Evolutionary conservation across 2,113 vertebrate species (phyloP).

Genomic region (Ahaetulla prasina): DNA sequence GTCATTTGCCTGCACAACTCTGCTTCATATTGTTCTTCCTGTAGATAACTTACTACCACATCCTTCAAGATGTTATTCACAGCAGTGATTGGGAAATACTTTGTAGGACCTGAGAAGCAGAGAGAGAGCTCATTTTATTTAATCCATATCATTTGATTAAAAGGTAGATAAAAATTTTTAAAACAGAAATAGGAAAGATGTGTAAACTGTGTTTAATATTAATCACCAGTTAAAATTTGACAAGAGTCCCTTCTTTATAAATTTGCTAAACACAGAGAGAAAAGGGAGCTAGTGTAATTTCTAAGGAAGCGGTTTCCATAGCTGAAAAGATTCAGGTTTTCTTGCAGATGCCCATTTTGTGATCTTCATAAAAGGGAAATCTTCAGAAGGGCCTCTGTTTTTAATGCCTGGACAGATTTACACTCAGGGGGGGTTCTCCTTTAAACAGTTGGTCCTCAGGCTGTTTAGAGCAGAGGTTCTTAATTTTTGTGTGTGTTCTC

Average conservation of each 20-base stretch:
- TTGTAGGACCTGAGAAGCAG: constrained; percentile 66
- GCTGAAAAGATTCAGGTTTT: neutral
- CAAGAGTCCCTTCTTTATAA: neutral
- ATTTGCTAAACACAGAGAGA: neutral
- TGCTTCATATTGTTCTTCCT: constrained; percentile 79
- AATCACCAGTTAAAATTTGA: neutral
- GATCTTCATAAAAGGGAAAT: neutral
- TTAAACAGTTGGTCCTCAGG: neutral
- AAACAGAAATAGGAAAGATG: neutral
- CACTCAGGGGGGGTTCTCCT: neutral
- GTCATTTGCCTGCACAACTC: constrained; percentile 80
- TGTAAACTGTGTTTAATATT: neutral
- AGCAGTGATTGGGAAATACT: constrained; percentile 70
- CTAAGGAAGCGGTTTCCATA: neutral
- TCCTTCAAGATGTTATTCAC: constrained; percentile 82
- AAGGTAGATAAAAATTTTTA: neutral
- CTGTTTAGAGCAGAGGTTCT: neutral
- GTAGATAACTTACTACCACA: constrained; percentile 74
- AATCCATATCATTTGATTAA: neutral
- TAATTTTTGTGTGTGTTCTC: neutral
- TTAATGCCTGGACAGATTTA: neutral
- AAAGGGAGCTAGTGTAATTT: neutral
- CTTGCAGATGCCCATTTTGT: neutral
- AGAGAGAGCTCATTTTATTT: neutral
- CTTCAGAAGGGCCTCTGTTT: neutral